Evolutionary conservation across 2,113 vertebrate species (phyloP), one percentile per base, ranked within the genome.

Genomic region (Gobiocypris rarus): DNA sequence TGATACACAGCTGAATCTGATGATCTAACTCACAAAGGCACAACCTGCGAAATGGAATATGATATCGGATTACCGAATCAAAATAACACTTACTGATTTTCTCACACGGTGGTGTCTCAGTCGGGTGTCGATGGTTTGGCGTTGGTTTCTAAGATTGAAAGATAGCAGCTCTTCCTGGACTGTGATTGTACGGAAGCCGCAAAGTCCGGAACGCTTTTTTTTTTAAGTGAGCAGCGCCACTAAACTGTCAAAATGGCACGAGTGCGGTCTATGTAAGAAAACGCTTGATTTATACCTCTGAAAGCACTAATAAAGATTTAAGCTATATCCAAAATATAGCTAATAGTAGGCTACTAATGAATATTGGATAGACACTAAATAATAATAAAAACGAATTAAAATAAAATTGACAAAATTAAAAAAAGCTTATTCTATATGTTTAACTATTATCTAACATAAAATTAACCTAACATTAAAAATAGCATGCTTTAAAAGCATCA

Each of bases 141-240:
- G 63, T 13, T 34, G 31, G 15, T 34, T n/a, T 79, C n/a, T 26
- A 45, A 54, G 61, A 65, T 56, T 70, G 19, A 17, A 48, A 79
- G 48, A 70, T 52, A 41, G 9, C 22, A 41, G 45, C 48, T 69
- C 79, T 84, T 85, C 80, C 75, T 70, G 75, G 48, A 69, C n/a
- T 83, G 50, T 76, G 69, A 50, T 34, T 81, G 76, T 88, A 88
- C 84, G 87, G 87, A 71, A 79, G 84, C 87, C 82, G 84, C 52
- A 1, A 50, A 50, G 67, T 17, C 1, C 6, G 28, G 17, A 71
- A 85, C 41, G 41, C 24, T 9, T 50, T 52, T 48, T 43, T 48
- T 50, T 50, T 1, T 43, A 4, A 9, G n/a, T 52, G 17, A 14
- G 3, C 45, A 31, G 24, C 45, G 71, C 8, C 45, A 28, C n/a